Evolutionary conservation across 1,140 invertebrate genomes (phyloP), one percentile per base, ranked within the genome.

Genomic region (Neodiprion virginianus): DNA sequence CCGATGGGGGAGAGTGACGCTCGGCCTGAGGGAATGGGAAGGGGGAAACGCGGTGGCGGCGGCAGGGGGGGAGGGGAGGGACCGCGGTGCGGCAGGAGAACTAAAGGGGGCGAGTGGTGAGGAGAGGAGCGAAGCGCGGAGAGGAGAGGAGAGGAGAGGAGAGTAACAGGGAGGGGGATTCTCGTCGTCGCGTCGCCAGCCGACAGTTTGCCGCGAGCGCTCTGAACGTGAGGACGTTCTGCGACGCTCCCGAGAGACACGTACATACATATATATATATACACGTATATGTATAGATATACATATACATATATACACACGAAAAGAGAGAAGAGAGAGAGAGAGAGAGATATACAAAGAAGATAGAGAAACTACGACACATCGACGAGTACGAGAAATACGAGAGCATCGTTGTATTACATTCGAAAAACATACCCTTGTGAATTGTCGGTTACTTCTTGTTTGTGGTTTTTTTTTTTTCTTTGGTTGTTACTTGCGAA

Each of bases 171-270:
- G 75, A 74, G 80, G 78, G 77, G 76, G 75, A 76, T 72, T 72
- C 73, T 69, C 83, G 82, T 79, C 83, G 81, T 79, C 79, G 84
- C 83, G 81, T 80, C 80, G 84, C 83, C 86, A 86, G 82, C 83
- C 83, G 84, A 78, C 86, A 87, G 86, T 86, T 86, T 82, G 87
- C 83, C 85, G 84, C 88, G 85, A 87, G 84, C 87, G 87, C 85
- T 86, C 86, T 81, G 83, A 40, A 83, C 82, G 83, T 71, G 83
- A 88, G 85, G 81, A 84, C 79, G 80, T 72, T 80, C 82, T 80
- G 79, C 81, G 71, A 79, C 67, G 72, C 67, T 61, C 21, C 71
- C 17, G 61, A 14, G 12, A 21, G 28, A 40, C 5, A 40, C 28
- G 28, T 40, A 40, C 28, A 40, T 40, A 40, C 5, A 40, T 40